A percentile compares a stretch with the other conserved stretches of the same genome.
These are phyloP conservation scores for Morpho helenor DNA, from an alignment of 2,888 invertebrate species.

Conservation along the genomic window DNA sequence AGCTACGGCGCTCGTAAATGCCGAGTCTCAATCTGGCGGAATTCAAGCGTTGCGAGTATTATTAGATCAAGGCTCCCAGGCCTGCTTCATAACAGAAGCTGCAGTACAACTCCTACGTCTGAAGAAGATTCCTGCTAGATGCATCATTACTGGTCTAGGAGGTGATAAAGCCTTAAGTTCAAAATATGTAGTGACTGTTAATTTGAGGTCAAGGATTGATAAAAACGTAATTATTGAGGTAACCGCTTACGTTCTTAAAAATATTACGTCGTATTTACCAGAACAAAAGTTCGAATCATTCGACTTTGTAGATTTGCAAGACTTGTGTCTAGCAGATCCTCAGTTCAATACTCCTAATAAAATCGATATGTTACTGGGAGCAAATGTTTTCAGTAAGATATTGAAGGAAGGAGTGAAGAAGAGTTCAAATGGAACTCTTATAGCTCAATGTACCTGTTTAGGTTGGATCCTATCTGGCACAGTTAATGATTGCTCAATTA, in stretches of 20 bases:
- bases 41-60: constrained; percentile 22
- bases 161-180: neutral
- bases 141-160: neutral
- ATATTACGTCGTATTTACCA: constrained; percentile 22
- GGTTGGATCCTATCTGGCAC: too few species aligned
- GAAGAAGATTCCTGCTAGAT: constrained; percentile 5
- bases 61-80: constrained; percentile 33
- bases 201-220: neutral
- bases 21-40: constrained; percentile 18
- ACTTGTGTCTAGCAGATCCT: constrained; percentile 19
- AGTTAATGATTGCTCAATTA: too few species aligned
- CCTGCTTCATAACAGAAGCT: constrained; percentile 33
- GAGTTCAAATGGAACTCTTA: too few species aligned
- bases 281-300: constrained; percentile 14
- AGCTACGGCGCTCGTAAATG: constrained; percentile 30
- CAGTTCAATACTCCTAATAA: constrained; percentile 20
- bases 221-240: neutral
- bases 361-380: constrained; percentile 27
- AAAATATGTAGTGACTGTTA: neutral
- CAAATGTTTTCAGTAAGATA: constrained; percentile 29
- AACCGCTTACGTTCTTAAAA: constrained; percentile 21
- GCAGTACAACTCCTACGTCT: constrained; percentile 28
- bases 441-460: too few species aligned
- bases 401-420: constrained; percentile 6
- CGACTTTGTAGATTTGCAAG: constrained; percentile 21